These are phyloP conservation scores for Meriones unguiculatus DNA, from an alignment of 2,113 vertebrate species.

Conservation along the genomic window DNA sequence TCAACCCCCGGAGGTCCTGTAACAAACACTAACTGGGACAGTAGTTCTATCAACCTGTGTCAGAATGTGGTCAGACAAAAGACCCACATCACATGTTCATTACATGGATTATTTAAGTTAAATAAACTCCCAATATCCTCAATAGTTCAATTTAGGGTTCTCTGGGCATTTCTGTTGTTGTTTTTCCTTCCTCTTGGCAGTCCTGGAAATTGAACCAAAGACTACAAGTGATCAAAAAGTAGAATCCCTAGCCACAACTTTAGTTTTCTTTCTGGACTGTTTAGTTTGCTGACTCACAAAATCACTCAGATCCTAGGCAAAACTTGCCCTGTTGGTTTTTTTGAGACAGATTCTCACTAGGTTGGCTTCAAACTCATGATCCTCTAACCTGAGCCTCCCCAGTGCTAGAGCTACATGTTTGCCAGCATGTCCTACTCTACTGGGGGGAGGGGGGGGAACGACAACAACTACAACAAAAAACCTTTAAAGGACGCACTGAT, in stretches of 20 bases:
- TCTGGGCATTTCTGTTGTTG: no score
- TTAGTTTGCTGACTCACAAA: conserved; percentile 40
- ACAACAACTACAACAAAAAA: neutral
- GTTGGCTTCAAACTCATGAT: neutral
- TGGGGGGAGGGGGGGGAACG: neutral
- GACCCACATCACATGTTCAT: neutral
- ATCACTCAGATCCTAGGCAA: neutral
- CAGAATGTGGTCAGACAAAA: conserved; percentile 2
- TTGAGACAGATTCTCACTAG: neutral
- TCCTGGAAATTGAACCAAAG: neutral
- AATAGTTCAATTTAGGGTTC: neutral
- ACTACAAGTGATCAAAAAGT: neutral
- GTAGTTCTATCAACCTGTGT: neutral
- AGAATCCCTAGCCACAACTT: neutral
- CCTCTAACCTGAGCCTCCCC: neutral
- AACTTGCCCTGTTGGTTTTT: neutral
- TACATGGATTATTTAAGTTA: neutral
- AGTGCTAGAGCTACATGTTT: neutral
- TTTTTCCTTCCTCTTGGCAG: neutral
- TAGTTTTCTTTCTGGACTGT: neutral
- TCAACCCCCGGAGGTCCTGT: neutral
- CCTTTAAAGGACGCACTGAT: neutral
- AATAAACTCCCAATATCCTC: neutral
- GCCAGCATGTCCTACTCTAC: neutral
- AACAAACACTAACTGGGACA: neutral